Evolutionary conservation across 2,113 vertebrate species (phyloP).

Genomic region (Osmerus eperlanus): DNA sequence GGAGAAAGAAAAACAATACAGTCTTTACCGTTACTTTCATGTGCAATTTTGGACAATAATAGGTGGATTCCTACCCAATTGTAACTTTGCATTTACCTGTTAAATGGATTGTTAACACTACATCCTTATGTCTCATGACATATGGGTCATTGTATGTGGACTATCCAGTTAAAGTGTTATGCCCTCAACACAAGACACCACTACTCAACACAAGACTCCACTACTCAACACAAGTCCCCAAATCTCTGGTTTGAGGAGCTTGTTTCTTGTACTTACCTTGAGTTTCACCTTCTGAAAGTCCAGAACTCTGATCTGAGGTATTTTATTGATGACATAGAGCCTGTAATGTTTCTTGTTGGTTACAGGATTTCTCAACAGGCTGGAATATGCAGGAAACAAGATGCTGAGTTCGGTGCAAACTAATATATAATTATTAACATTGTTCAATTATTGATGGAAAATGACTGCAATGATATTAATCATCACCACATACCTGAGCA

Average conservation of each 20-base stretch:
- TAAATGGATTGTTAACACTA: too few species aligned
- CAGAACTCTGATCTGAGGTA: conserved; percentile 92
- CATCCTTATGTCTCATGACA: too few species aligned
- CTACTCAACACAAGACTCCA: too few species aligned
- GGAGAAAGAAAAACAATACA: too few species aligned
- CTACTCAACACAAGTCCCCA: too few species aligned
- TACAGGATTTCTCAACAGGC: conserved; percentile 93
- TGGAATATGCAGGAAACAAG: conserved; percentile 46
- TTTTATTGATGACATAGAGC: conserved; percentile 92
- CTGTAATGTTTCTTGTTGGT: conserved; percentile 99
- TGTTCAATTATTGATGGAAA: background rate
- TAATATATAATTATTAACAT: background rate
- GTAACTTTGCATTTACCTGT: too few species aligned
- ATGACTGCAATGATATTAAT: background rate
- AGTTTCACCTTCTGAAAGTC: conserved; percentile 98
- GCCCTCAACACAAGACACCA: too few species aligned
- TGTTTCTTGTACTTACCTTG: conserved; percentile 75
- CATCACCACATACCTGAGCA: conserved; percentile 79
- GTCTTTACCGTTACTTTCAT: too few species aligned
- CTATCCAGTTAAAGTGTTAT: too few species aligned
- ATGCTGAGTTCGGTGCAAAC: background rate
- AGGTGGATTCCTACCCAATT: background rate
- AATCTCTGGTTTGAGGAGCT: background rate
- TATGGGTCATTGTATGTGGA: too few species aligned
- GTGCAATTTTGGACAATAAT: background rate